Evolutionary conservation across 2,888 invertebrate species (phyloP).

Genomic region (Sinelater perroti): DNA sequence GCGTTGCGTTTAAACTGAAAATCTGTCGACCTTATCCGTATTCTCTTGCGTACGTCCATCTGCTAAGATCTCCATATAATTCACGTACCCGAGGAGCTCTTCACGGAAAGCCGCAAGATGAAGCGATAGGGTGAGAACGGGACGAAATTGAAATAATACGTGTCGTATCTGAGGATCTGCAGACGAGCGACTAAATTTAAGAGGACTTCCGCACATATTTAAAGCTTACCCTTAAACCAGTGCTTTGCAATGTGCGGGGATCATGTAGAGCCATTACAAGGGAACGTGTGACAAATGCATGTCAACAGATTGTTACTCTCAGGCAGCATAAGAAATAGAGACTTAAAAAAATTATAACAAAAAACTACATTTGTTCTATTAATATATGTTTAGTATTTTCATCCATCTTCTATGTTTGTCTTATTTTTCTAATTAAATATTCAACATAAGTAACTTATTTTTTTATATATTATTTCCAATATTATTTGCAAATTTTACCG

Average conservation of each 20-base stretch:
- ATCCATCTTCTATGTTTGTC: too few relatives aligned
- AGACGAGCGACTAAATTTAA: conserved; percentile 44
- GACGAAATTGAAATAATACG: conserved; percentile 43
- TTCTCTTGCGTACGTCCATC: conserved; percentile 4
- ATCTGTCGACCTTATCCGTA: conserved; percentile 25
- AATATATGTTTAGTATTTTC: too few relatives aligned
- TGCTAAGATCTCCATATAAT: neutral
- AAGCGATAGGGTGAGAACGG: conserved; percentile 39
- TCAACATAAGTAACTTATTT: too few relatives aligned
- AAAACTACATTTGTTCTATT: too few relatives aligned
- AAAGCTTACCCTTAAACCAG: conserved; percentile 43
- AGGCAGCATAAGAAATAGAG: too few relatives aligned
- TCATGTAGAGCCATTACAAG: conserved; percentile 40
- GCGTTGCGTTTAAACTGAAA: conserved; percentile 43
- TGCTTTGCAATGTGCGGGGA: conserved; percentile 41
- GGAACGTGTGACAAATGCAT: conserved; percentile 42
- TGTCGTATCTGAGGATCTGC: conserved; percentile 43
- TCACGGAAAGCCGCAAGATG: conserved; percentile 28
- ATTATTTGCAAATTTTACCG: too few relatives aligned
- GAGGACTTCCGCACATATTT: conserved; percentile 43
- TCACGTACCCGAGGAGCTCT: conserved; percentile 9
- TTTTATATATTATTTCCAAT: too few relatives aligned
- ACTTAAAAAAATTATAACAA: too few relatives aligned
- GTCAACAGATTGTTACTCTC: conserved; percentile 45
- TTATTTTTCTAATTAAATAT: too few relatives aligned